Evolutionary conservation across 2,888 invertebrate genomes (phyloP).

Genomic region (Heliconius charithonia): DNA sequence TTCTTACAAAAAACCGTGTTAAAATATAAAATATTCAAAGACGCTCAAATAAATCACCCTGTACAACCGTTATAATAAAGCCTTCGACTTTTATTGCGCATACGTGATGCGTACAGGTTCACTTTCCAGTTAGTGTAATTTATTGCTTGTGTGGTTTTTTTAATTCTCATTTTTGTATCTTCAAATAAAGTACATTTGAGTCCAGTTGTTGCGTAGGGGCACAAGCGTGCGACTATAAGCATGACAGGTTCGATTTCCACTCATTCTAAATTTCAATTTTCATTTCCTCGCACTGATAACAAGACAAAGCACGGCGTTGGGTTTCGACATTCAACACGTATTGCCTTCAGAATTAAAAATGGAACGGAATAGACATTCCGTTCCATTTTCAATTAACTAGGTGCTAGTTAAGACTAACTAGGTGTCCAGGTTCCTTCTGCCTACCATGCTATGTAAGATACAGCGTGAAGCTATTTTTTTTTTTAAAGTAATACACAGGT

Average conservation of each 20-base stretch:
- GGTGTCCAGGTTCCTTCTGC: neutral
- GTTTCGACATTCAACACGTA: neutral
- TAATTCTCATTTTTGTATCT: slow-evolving; percentile 5
- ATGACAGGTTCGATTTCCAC: neutral
- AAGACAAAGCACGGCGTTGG: neutral
- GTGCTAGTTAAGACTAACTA: no score
- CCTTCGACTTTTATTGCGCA: slow-evolving; percentile 39
- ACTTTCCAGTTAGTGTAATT: slow-evolving; percentile 7
- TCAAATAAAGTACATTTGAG: neutral
- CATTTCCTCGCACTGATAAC: neutral
- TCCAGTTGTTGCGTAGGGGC: neutral
- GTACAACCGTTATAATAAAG: slow-evolving; percentile 39
- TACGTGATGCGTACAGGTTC: slow-evolving; percentile 38
- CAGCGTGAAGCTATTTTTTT: neutral
- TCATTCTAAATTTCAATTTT: neutral
- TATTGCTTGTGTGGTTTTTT: slow-evolving; percentile 8
- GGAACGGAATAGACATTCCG: no score
- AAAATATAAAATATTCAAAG: slow-evolving; percentile 5
- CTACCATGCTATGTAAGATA: no score
- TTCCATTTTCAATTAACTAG: no score
- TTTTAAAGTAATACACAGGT: no score
- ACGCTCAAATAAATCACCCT: slow-evolving; percentile 39
- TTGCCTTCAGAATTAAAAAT: neutral
- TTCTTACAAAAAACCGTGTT: neutral
- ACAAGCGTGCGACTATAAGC: neutral